Percentiles rank a stretch among this genome's conserved stretches.
Conservation (phyloP, 2,113 vertebrate species). For the Rhagologus leucostigma region DNA sequence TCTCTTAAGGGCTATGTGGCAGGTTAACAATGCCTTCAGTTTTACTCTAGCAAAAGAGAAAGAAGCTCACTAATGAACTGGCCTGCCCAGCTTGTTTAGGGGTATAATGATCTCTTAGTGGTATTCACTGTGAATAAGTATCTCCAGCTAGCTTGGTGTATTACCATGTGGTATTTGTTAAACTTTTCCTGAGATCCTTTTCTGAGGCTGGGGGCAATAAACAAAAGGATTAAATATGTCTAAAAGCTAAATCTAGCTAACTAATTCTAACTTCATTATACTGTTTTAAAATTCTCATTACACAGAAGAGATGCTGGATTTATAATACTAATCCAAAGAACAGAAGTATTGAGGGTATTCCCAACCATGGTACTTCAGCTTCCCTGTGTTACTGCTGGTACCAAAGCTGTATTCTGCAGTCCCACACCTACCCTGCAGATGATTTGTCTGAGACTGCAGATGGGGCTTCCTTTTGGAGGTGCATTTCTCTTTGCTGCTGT, state of each 20-base stretch:
- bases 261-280: neutral
- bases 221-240: neutral
- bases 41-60: conserved; percentile 28
- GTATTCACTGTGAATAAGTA: neutral
- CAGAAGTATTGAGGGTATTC: neutral
- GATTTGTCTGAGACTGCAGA: conserved; percentile 83
- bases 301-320: neutral
- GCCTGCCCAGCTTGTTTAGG: neutral
- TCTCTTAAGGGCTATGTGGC: conserved; percentile 48
- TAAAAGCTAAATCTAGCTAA: neutral
- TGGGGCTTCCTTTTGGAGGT: conserved; percentile 83
- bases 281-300: neutral
- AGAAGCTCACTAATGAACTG: conserved; percentile 43
- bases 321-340: neutral
- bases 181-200: neutral
- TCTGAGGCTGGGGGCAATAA: neutral
- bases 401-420: conserved; percentile 48
- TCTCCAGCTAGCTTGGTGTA: neutral
- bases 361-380: neutral
- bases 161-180: neutral
- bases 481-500: conserved; percentile 88
- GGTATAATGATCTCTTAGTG: conserved; percentile 40
- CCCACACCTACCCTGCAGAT: conserved; percentile 90
- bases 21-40: conserved; percentile 51
- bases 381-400: conserved; percentile 57